These are phyloP conservation scores for Buphagus erythrorhynchus DNA, from an alignment of 2,797 vertebrate genomes.

Conservation along the genomic window DNA sequence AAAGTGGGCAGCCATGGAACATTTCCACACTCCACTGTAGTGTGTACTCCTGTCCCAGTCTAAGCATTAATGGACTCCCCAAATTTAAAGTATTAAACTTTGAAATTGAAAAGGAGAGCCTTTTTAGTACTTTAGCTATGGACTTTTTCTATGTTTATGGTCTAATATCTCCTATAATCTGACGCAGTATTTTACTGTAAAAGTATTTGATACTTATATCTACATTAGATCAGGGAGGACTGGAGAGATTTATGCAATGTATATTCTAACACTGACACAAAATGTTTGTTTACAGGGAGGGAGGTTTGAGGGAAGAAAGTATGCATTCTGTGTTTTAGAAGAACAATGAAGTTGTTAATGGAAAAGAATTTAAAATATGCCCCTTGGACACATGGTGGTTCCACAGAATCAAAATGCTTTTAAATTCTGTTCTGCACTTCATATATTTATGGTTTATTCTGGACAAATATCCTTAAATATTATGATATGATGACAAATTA, in stretches of 20 bases:
- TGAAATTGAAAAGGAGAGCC: not conserved
- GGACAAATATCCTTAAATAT: not conserved
- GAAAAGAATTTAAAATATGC: not conserved
- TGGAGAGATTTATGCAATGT: not conserved
- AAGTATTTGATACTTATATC: not conserved
- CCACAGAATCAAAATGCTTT: not conserved
- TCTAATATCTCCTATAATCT: not conserved
- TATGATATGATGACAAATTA: not conserved
- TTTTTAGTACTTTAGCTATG: not conserved
- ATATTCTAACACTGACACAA: not conserved
- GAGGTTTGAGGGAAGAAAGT: not conserved
- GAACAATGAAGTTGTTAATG: not conserved
- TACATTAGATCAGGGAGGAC: not conserved
- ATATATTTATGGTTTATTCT: not conserved
- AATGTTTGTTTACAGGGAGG: not conserved
- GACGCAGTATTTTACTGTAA: not conserved
- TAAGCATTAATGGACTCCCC: not conserved
- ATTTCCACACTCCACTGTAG: accelerated
- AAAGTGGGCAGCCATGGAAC: not conserved
- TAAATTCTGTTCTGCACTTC: not conserved
- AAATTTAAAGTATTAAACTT: not conserved
- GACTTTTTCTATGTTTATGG: not conserved
- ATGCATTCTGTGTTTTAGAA: not conserved
- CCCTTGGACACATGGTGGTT: not conserved
- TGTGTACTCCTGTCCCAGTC: accelerated